phyloP scores from a whole-genome alignment of 2,797 vertebrate genomes.

The Anas bahamensis region DNA sequence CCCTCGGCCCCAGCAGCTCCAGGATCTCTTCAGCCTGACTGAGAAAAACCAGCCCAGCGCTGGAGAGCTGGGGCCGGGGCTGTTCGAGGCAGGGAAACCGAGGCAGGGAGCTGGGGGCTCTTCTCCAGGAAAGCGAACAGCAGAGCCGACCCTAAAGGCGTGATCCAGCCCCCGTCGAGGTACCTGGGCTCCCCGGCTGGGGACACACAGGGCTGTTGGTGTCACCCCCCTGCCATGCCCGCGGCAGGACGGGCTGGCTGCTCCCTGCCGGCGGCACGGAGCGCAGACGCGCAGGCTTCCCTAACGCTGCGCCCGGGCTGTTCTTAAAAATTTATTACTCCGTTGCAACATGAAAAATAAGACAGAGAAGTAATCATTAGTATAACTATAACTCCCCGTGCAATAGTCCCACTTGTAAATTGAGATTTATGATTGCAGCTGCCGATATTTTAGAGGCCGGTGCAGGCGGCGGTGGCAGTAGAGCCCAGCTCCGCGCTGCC shows the following conservation, averaged over 20 bases:
- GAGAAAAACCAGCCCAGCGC: background rate
- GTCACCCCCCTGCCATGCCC: background rate
- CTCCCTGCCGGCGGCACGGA: background rate
- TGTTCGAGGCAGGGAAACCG: background rate
- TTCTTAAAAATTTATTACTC: conserved; percentile 89
- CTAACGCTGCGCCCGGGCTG: conserved; percentile 74
- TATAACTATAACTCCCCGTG: conserved; percentile 81
- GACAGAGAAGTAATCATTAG: conserved; percentile 86
- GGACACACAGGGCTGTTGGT: background rate
- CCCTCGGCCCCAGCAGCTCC: background rate
- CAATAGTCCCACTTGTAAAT: conserved; percentile 84
- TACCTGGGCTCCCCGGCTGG: accelerated
- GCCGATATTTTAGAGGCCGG: conserved; percentile 79
- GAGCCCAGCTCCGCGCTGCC: conserved; percentile 62
- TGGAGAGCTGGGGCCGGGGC: background rate
- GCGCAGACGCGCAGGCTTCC: conserved; percentile 15
- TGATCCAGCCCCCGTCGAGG: background rate
- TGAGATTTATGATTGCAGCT: conserved; percentile 87
- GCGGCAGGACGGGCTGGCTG: background rate
- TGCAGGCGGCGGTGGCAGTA: conserved; percentile 64
- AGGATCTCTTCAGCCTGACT: background rate
- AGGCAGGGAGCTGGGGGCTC: background rate
- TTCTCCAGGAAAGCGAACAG: background rate
- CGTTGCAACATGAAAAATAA: conserved; percentile 87
- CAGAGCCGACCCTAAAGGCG: background rate